phyloP scores from a whole-genome alignment of 2,113 vertebrate genomes.

The Orthonyx spaldingii region DNA sequence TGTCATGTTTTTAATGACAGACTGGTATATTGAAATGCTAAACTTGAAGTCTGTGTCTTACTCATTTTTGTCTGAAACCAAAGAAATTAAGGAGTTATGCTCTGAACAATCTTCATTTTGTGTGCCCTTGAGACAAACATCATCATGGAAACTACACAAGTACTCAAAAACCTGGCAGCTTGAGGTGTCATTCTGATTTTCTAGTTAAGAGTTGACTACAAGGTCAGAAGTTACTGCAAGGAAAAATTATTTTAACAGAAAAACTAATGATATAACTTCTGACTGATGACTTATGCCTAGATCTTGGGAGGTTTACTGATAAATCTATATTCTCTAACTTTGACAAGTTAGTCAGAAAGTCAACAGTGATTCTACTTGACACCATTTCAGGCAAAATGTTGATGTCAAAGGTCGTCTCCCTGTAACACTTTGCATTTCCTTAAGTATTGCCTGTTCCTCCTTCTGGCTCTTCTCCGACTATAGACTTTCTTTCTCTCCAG shows the following conservation, averaged over 20 bases:
- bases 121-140: background rate
- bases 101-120: background rate
- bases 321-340: conserved; percentile 2
- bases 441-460: background rate
- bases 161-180: background rate
- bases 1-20: background rate
- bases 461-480: background rate
- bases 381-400: background rate
- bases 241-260: conserved; percentile 22
- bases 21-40: background rate
- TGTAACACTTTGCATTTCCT: background rate
- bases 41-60: background rate
- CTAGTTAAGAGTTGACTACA: conserved; percentile 1
- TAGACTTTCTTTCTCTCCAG: background rate
- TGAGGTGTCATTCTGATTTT: conserved; percentile 16
- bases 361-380: background rate
- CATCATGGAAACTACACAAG: background rate
- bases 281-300: conserved; percentile 12
- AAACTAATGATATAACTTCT: conserved; percentile 25
- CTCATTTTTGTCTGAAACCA: background rate
- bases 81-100: background rate
- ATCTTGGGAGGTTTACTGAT: background rate
- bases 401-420: background rate
- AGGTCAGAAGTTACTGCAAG: conserved; percentile 33
- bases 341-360: conserved; percentile 5